These are phyloP conservation scores for Acanthopagrus latus DNA, from an alignment of 2,797 vertebrate species.

Conservation along the genomic window DNA sequence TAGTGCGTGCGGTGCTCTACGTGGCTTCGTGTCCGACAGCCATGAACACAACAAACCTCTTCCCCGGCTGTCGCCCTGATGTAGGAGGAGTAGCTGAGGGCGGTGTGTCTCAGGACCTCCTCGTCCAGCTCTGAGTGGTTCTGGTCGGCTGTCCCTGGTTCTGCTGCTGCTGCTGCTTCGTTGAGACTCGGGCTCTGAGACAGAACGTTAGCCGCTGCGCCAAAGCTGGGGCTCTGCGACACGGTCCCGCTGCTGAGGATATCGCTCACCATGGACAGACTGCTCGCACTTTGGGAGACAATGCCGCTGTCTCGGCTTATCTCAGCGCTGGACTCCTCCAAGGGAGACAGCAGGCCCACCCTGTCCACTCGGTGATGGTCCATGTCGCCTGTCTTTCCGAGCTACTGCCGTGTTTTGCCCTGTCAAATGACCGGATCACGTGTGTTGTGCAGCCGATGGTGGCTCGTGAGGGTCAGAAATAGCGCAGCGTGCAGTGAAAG, in stretches of 20 bases:
- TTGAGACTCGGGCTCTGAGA: conserved; percentile 75
- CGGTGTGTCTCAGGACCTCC: conserved; percentile 77
- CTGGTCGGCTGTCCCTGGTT: conserved; percentile 51
- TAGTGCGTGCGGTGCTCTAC: not conserved
- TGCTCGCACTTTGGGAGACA: conserved; percentile 95
- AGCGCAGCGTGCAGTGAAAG: not conserved
- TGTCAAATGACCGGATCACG: conserved; percentile 79
- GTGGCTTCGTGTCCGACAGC: not conserved
- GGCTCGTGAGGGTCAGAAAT: conserved; percentile 52
- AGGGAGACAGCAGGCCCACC: conserved; percentile 83
- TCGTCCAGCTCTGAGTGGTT: conserved; percentile 77
- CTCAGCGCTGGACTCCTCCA: conserved; percentile 82
- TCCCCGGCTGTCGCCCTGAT: conserved; percentile 85
- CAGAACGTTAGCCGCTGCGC: conserved; percentile 80
- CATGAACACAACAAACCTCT: conserved; percentile 81
- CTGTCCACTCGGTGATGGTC: conserved; percentile 81
- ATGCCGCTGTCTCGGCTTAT: conserved; percentile 92
- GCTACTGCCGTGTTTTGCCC: conserved; percentile 67
- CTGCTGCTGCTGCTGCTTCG: conserved; percentile 59
- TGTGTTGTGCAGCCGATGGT: conserved; percentile 63
- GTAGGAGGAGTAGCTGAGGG: conserved; percentile 86
- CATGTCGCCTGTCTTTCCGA: conserved; percentile 69
- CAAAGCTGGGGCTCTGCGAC: conserved; percentile 94
- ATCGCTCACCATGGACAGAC: conserved; percentile 89
- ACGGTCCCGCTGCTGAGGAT: conserved; percentile 88